phyloP scores from a whole-genome alignment of 2,797 vertebrate genomes.

The Lepilemur septentrionalis region DNA sequence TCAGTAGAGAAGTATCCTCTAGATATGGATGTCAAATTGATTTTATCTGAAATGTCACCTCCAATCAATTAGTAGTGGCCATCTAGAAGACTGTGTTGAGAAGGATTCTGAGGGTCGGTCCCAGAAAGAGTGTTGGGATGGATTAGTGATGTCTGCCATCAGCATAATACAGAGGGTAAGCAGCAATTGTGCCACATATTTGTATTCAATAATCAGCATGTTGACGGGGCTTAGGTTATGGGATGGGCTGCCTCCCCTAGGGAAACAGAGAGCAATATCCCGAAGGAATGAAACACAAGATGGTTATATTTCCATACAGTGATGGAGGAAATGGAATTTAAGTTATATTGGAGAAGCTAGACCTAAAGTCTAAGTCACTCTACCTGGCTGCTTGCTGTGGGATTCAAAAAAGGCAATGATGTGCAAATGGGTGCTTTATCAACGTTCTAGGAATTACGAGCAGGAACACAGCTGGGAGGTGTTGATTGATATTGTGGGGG shows the following conservation, averaged over 20 bases:
- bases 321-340: neutral
- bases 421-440: neutral
- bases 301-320: neutral
- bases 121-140: neutral
- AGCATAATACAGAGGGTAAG: neutral
- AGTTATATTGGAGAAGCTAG: neutral
- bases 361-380: neutral
- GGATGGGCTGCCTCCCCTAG: neutral
- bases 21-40: neutral
- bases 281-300: neutral
- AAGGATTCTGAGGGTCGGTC: neutral
- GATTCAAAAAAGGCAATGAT: neutral
- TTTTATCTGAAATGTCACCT: neutral
- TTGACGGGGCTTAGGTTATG: neutral
- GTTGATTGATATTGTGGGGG: neutral
- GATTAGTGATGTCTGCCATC: neutral
- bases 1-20: neutral
- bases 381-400: neutral
- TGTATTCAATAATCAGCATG: neutral
- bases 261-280: neutral
- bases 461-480: neutral
- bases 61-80: neutral
- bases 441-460: neutral
- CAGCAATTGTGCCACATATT: neutral
- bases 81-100: neutral